Conservation (phyloP, 2,888 invertebrate genomes). For the Trissonchulus latispiculum region DNA sequence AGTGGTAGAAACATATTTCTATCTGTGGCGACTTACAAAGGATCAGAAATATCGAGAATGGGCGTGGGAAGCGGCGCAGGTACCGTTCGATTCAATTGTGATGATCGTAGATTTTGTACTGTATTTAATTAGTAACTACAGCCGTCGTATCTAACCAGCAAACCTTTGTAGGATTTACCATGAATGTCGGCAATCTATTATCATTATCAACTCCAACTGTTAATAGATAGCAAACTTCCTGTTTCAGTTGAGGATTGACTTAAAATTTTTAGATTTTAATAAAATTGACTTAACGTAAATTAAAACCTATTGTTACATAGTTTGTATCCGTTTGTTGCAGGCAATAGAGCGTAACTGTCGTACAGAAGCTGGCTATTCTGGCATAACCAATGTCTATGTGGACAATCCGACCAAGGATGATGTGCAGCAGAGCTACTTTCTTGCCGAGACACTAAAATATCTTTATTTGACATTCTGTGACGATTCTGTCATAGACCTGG, state of each 20-base stretch:
- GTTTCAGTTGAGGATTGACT: too few species aligned
- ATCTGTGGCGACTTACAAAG: conserved; percentile 90
- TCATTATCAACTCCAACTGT: too few species aligned
- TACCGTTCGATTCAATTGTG: too few species aligned
- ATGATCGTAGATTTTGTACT: too few species aligned
- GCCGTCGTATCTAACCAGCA: too few species aligned
- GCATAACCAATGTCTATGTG: conserved; percentile 84
- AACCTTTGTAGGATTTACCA: too few species aligned
- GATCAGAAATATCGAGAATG: conserved; percentile 92
- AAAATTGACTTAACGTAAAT: too few species aligned
- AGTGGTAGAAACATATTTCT: conserved; percentile 89
- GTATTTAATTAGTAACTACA: too few species aligned
- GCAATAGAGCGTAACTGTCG: conserved; percentile 86
- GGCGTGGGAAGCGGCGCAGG: conserved; percentile 96
- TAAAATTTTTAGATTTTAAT: too few species aligned
- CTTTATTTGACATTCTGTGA: conserved; percentile 85
- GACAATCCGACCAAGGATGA: conserved; percentile 73
- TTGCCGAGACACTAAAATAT: conserved; percentile 87
- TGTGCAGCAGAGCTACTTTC: conserved; percentile 97
- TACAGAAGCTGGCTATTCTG: conserved; percentile 82
- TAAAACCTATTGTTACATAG: too few species aligned
- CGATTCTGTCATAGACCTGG: conserved; percentile 73
- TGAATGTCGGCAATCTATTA: too few species aligned
- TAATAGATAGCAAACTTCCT: too few species aligned
- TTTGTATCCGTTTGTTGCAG: conserved; percentile 53